Evolutionary conservation across 2,113 vertebrate species (phyloP).

Genomic region (Dipodomys merriami): DNA sequence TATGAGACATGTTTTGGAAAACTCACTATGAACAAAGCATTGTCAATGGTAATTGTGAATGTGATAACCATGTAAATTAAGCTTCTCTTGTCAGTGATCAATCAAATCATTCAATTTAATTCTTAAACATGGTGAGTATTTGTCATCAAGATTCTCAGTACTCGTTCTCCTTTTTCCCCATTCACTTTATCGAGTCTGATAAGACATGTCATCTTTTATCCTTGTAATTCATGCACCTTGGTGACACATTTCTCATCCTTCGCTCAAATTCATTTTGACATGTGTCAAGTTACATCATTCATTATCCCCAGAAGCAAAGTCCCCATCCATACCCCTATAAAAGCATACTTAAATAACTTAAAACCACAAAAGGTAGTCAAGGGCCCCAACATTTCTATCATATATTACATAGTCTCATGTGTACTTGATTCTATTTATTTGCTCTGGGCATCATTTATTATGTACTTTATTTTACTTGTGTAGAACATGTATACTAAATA

Average conservation of each 20-base stretch:
- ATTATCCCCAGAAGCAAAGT: constrained; percentile 5
- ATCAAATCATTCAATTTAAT: not conserved
- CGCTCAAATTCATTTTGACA: constrained; percentile 25
- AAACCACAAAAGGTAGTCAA: not conserved
- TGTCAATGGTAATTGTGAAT: not conserved
- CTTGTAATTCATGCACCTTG: not conserved
- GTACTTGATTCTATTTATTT: not conserved
- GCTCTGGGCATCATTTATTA: not conserved
- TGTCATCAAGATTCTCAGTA: not conserved
- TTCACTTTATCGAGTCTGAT: not conserved
- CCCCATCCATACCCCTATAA: not conserved
- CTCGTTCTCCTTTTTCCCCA: not conserved
- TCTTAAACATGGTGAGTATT: not conserved
- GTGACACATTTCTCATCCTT: constrained; percentile 30
- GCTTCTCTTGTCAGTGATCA: not conserved
- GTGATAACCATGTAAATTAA: not conserved
- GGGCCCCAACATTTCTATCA: not conserved
- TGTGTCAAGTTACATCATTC: constrained; percentile 31
- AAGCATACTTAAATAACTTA: not conserved
- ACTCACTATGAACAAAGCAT: not conserved
- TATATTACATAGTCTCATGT: not conserved
- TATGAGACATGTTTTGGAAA: not conserved
- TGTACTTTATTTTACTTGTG: not conserved
- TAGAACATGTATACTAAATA: not conserved
- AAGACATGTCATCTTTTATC: not conserved